phyloP scores from a whole-genome alignment of 2,113 vertebrate species.

The Myotis lucifugus region DNA sequence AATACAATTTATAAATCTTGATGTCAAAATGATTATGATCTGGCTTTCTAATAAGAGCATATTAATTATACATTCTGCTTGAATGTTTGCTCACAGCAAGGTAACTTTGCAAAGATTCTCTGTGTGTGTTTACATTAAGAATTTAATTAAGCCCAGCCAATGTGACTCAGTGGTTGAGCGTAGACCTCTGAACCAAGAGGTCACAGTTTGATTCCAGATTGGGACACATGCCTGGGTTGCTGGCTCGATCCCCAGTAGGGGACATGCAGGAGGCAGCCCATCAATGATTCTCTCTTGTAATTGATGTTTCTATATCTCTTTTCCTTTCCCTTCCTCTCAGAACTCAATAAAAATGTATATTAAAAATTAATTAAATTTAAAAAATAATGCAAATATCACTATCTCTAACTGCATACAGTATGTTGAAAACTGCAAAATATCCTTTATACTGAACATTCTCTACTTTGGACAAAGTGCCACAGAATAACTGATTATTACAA shows the following conservation, averaged over 20 bases:
- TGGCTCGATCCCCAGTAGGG: too few relatives aligned
- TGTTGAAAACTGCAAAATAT: background rate
- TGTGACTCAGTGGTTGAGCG: too few relatives aligned
- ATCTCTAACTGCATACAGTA: background rate
- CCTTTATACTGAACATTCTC: background rate
- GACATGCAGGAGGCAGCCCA: too few relatives aligned
- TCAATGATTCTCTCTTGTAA: too few relatives aligned
- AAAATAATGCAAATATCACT: background rate
- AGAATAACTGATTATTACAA: background rate
- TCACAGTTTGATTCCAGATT: too few relatives aligned
- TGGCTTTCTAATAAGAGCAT: background rate
- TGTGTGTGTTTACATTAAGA: background rate
- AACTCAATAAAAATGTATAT: too few relatives aligned
- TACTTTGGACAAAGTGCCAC: background rate
- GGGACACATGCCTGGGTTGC: too few relatives aligned
- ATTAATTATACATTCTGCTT: background rate
- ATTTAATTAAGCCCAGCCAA: background rate
- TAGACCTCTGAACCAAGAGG: too few relatives aligned
- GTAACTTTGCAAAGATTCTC: background rate
- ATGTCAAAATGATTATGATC: background rate
- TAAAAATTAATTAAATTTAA: too few relatives aligned
- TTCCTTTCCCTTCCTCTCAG: too few relatives aligned
- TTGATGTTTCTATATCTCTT: too few relatives aligned
- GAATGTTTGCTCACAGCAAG: background rate
- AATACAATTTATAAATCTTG: background rate